These are phyloP conservation scores for Yponomeuta sedellus DNA, from an alignment of 2,888 invertebrate species.

Conservation along the genomic window DNA sequence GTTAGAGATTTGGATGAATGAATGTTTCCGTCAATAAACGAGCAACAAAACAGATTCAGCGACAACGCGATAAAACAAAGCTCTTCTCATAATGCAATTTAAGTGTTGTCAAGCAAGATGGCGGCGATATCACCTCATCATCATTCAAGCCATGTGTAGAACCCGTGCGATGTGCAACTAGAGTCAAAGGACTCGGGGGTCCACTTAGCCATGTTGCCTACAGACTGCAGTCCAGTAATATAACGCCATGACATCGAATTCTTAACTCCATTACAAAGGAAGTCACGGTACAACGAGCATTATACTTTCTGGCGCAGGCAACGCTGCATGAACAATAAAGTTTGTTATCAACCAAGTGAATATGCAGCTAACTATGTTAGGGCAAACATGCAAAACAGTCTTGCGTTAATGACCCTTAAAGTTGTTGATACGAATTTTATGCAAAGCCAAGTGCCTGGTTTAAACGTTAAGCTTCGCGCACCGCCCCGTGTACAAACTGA, in stretches of 20 bases:
- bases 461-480: constrained; percentile 12
- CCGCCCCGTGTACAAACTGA: constrained; percentile 4
- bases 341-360: constrained; percentile 9
- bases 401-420: constrained; percentile 22
- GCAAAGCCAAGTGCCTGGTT: constrained; percentile 21
- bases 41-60: not conserved
- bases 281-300: constrained; percentile 1
- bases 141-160: constrained; percentile 7
- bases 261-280: constrained; percentile 1
- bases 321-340: not conserved
- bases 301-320: not conserved
- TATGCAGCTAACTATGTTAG: constrained; percentile 7
- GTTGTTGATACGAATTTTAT: constrained; percentile 25
- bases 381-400: constrained; percentile 22
- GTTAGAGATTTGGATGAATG: no score
- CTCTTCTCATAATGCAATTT: not conserved
- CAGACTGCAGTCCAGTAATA: not conserved
- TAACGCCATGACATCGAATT: not conserved
- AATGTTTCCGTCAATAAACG: not conserved
- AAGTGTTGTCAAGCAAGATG: constrained; percentile 9
- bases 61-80: not conserved
- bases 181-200: not conserved
- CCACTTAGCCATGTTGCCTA: not conserved
- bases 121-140: constrained; percentile 7
- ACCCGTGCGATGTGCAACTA: constrained; percentile 4